Percentiles rank a stretch among this genome's conserved stretches.
Evolutionary conservation across 2,113 vertebrate species (phyloP).

Genomic region (Bujurquina vittata): DNA sequence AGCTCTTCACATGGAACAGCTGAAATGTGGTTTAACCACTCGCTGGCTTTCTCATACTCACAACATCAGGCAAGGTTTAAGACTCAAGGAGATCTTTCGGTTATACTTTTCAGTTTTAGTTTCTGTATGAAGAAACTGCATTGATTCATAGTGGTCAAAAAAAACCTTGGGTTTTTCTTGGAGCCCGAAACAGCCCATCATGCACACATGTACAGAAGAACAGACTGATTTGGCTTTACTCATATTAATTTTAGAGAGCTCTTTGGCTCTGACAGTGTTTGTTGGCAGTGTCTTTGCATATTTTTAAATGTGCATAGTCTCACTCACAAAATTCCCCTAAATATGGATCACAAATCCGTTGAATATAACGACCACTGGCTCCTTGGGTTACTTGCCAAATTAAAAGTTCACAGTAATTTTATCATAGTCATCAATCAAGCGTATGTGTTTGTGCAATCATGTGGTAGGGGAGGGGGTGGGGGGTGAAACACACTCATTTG

Average conservation of each 20-base stretch:
- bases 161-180: not conserved
- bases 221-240: conserved; percentile 8
- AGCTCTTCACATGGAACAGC: conserved; percentile 64
- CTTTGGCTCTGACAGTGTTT: conserved; percentile 45
- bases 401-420: not conserved
- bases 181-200: conserved; percentile 1
- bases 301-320: conserved; percentile 52
- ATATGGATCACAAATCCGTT: not conserved
- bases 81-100: conserved; percentile 39
- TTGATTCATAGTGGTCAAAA: not conserved
- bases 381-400: not conserved
- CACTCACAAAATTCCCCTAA: conserved; percentile 31
- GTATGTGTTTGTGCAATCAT: conserved; percentile 17
- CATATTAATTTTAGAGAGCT: conserved; percentile 22
- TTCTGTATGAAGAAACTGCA: not conserved
- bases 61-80: conserved; percentile 20
- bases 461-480: conserved; percentile 40
- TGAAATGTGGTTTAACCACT: conserved; percentile 62
- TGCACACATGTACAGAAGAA: not conserved
- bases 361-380: conserved; percentile 3
- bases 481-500: conserved; percentile 21
- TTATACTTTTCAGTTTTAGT: not conserved
- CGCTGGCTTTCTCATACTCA: conserved; percentile 45
- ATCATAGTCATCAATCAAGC: not conserved
- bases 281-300: conserved; percentile 49